Conservation (phyloP, 2,888 invertebrate genomes). For the Unio delphinus region DNA sequence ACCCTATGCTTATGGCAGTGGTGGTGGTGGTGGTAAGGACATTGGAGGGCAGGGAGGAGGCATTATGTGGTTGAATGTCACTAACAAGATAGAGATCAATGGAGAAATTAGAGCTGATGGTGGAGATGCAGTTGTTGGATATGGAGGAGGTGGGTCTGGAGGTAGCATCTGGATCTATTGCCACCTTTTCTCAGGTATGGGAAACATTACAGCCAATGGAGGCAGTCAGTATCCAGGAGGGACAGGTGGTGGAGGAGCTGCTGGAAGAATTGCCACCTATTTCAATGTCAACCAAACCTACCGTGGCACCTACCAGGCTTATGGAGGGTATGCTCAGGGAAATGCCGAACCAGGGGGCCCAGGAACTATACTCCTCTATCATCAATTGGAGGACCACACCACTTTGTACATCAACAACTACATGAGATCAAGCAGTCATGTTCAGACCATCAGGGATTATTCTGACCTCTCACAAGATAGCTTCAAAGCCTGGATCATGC, state of each 20-base stretch:
- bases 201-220: conserved; percentile 55
- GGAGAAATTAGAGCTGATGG: conserved; percentile 50
- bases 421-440: conserved; percentile 2
- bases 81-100: conserved; percentile 42
- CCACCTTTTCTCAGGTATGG: conserved; percentile 46
- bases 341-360: conserved; percentile 54
- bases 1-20: conserved; percentile 48
- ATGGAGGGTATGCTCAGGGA: conserved; percentile 41
- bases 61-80: conserved; percentile 38
- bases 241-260: conserved; percentile 50
- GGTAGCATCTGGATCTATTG: conserved; percentile 51
- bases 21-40: conserved; percentile 46
- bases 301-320: conserved; percentile 45
- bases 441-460: conserved; percentile 32
- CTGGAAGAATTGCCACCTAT: conserved; percentile 48
- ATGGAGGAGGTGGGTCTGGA: conserved; percentile 55
- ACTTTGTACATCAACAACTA: conserved; percentile 52
- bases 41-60: conserved; percentile 53
- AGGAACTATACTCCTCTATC: conserved; percentile 54
- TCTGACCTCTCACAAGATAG: conserved; percentile 44
- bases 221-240: conserved; percentile 34
- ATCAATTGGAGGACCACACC: conserved; percentile 43
- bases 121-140: conserved; percentile 26
- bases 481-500: conserved; percentile 59
- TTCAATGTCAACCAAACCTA: conserved; percentile 51